Evolutionary conservation across 2,797 vertebrate species (phyloP), one percentile per base, ranked within the genome.

Genomic region (Naso thynnoides): DNA sequence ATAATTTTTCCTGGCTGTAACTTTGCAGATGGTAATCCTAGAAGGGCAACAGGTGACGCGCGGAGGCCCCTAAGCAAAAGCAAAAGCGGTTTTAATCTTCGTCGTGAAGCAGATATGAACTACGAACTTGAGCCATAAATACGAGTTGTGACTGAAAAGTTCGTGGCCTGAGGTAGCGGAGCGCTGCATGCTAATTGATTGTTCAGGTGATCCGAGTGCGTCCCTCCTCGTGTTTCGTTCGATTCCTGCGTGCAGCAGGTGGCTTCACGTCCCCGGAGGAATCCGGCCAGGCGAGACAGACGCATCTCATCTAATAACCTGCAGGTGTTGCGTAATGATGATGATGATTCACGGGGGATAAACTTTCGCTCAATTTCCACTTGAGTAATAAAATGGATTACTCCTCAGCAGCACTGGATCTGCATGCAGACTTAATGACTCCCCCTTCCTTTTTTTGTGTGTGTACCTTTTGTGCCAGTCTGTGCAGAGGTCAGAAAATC

Each of bases 1-100:
- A 50, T 5, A 58, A 82, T 61, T 11, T 27, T 27, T 8, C 1
- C 9, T 1, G 55, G 2, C 13, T 64, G 67, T 52, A 54, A 65
- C n/a, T 49, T 21, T 10, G 23, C 23, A 59, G n/a, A 26, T 8
- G 48, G 60, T 33, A 36, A 36, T 11, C 13, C 3, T 4, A 1
- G 18, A 69, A 45, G 44, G 70, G 58, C 70, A 73, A 60, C 87
- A 86, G 88, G 79, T 88, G 81, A 63, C 41, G 41, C 6, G 57
- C 13, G 39, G 31, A 48, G 55, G 49, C 8, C 33, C 58, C 50
- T n/a, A 7, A 9, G 49, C 14, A 45, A 27, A 36, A 64, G 9
- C 19, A 8, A n/a, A 29, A 47, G 14, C 6, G 2, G 5, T 15
- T 54, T 27, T 15, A n/a, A 6, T 7, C 5, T 23, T 8, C n/a